Evolutionary conservation across 2,888 invertebrate genomes (phyloP).

Genomic region (Agrenia bidenticulata): DNA sequence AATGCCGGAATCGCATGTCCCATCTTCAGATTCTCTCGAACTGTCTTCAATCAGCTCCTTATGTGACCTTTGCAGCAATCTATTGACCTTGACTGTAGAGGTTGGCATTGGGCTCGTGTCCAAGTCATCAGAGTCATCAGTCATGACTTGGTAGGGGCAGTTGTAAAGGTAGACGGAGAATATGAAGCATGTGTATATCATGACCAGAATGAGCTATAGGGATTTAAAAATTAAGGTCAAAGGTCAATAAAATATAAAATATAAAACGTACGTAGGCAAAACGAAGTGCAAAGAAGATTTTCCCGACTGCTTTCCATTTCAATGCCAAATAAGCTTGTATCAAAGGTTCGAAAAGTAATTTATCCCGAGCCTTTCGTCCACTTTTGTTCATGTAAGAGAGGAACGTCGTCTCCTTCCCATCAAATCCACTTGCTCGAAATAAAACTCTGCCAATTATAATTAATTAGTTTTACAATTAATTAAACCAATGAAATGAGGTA

Average conservation of each 20-base stretch:
- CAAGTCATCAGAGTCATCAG: neutral
- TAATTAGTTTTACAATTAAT: no score
- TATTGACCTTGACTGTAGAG: no score
- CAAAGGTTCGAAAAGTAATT: slow-evolving; percentile 77
- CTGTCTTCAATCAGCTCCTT: neutral
- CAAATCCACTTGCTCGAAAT: no score
- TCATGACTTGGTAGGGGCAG: slow-evolving; percentile 16
- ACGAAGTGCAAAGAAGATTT: slow-evolving; percentile 77
- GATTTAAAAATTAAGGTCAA: neutral
- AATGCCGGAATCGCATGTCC: neutral
- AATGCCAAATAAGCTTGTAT: slow-evolving; percentile 81
- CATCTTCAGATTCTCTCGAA: neutral
- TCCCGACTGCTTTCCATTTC: slow-evolving; percentile 81
- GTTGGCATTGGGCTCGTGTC: no score
- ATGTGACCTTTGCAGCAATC: neutral
- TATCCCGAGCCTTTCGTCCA: slow-evolving; percentile 65
- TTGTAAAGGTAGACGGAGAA: slow-evolving; percentile 20
- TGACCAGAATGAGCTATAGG: slow-evolving; percentile 5
- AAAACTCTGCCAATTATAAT: no score
- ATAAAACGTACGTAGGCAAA: slow-evolving; percentile 63
- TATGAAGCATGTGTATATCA: slow-evolving; percentile 28
- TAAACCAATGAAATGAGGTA: no score
- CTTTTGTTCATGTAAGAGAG: slow-evolving; percentile 19
- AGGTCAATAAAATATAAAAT: neutral
- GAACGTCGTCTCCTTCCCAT: slow-evolving; percentile 23